Evolutionary conservation across 2,888 invertebrate species (phyloP), one percentile per base, ranked within the genome.

Genomic region (Acleris sparsana): DNA sequence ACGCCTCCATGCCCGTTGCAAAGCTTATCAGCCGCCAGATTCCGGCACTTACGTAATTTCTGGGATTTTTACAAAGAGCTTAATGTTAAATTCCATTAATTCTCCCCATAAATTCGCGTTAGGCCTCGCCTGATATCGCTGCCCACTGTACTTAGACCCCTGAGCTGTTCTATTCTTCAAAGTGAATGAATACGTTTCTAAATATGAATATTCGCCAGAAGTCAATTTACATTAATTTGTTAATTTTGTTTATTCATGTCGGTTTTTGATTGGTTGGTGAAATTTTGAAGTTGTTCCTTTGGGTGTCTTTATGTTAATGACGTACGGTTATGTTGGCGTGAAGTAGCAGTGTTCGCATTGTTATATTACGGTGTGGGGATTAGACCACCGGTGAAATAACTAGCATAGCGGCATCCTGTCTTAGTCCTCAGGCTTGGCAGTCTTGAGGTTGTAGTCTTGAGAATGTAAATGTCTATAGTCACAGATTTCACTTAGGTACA

Each of bases 51-150:
- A 62, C 66, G 46, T 61, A 63, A 64, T 64, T 68, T 61, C 60
- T 64, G 44, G 33, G 39, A 60, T 82, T 82, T 85, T 83, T 80
- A 77, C 76, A 79, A 80, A 76, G 72, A 77, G 75, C 78, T 82
- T 80, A 80, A 75, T 79, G 82, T 78, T 81, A 77, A 84, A 85
- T 82, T 79, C 76, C 75, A 82, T 85, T 85, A 84, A 83, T 83
- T 84, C 81, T 69, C 74, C 80, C 80, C 82, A 81, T 84, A 82
- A 84, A 85, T 84, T 80, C 76, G 70, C 71, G 78, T 80, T 78
- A 80, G 70, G 82, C 73, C 76, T 75, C 61, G 57, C 43, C 56
- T 62, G 64, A 68, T 72, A 71, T 63, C 61, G 33, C 9, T 17
- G 22, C 29, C 71, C 71, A 72, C 58, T 68, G 39, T 71, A 67